Evolutionary conservation across 2,888 invertebrate species (phyloP).

Genomic region (Tuberolachnus salignus): DNA sequence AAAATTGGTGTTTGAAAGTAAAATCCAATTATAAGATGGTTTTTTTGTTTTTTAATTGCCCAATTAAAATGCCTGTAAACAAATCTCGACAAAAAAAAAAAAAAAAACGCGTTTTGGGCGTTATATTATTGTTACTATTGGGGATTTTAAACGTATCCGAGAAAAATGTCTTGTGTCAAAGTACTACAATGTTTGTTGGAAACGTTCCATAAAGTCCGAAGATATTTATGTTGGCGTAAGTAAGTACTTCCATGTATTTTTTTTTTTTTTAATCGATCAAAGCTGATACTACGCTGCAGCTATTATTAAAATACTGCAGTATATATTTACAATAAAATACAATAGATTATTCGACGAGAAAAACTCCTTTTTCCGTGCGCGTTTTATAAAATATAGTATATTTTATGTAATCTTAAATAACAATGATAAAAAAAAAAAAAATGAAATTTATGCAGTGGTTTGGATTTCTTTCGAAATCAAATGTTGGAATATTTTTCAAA

Average conservation of each 20-base stretch:
- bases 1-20: too few relatives aligned
- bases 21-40: background rate
- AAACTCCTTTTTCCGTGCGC: background rate
- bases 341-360: background rate
- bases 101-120: constrained; percentile 5
- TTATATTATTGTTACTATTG: background rate
- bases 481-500: too few relatives aligned
- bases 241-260: background rate
- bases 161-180: background rate
- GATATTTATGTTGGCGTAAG: background rate
- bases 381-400: background rate
- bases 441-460: too few relatives aligned
- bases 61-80: background rate
- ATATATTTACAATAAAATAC: background rate
- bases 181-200: background rate
- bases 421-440: background rate
- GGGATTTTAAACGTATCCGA: background rate
- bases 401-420: background rate
- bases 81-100: background rate
- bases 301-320: background rate
- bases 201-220: background rate
- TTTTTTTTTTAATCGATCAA: background rate
- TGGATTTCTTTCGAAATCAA: too few relatives aligned
- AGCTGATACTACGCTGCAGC: background rate
- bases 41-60: background rate